phyloP scores from a whole-genome alignment of 2,888 invertebrate species.

The Agapostemon virescens region DNA sequence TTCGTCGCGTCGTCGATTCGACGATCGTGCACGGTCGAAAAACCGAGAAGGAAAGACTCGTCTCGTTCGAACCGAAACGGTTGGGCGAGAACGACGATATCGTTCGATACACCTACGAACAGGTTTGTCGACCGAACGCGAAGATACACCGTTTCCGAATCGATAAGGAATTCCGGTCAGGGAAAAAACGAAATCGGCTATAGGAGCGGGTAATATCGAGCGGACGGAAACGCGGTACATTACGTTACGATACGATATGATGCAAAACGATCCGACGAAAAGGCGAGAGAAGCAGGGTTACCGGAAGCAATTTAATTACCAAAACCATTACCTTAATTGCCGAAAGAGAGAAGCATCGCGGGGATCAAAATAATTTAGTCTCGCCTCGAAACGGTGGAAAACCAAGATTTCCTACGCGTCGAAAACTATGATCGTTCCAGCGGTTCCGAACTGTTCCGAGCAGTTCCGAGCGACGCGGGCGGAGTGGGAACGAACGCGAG shows the following conservation, averaged over 20 bases:
- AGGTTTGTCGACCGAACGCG: not conserved
- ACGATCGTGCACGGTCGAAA: not conserved
- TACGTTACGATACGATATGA: not conserved
- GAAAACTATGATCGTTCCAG: not conserved
- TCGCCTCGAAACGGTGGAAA: not conserved
- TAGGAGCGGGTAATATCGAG: not conserved
- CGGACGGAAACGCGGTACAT: not conserved
- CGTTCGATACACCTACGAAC: not conserved
- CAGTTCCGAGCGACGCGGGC: not conserved
- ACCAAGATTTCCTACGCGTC: not conserved
- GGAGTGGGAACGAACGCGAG: not conserved
- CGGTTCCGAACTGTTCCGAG: not conserved
- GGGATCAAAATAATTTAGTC: not conserved
- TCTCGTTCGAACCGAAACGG: too few relatives aligned
- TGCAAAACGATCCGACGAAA: too few relatives aligned
- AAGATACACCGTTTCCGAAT: not conserved
- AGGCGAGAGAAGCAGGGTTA: not conserved
- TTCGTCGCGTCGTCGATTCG: not conserved
- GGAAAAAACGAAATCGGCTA: not conserved
- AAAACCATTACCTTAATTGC: slow-evolving; percentile 35
- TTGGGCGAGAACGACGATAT: not conserved
- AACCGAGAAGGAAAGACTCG: not conserved
- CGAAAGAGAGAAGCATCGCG: not conserved
- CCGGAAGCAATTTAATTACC: slow-evolving; percentile 49
- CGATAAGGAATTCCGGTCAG: too few relatives aligned